These are phyloP conservation scores for Odontamblyopus lacepedii DNA, from an alignment of 2,797 vertebrate genomes.

Conservation along the genomic window DNA sequence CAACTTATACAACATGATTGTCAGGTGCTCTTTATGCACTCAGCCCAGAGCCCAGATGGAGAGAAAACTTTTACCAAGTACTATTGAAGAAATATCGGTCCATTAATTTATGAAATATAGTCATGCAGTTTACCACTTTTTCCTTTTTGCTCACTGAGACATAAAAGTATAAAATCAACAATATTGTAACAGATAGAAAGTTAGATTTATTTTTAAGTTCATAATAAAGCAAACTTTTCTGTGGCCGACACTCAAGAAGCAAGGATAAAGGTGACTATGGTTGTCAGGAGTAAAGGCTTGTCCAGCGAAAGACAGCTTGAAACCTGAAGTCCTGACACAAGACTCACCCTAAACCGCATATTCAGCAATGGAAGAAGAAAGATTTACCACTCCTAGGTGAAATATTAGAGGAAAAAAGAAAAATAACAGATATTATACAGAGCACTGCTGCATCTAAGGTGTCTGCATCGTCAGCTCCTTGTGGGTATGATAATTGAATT, in stretches of 20 bases:
- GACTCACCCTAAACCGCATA: constrained; percentile 22
- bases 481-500: constrained; percentile 24
- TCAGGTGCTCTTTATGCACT: no score
- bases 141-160: no score
- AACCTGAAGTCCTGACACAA: constrained; percentile 30
- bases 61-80: no score
- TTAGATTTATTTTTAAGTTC: not conserved
- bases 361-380: constrained; percentile 3
- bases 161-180: not conserved
- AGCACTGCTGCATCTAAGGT: constrained; percentile 18
- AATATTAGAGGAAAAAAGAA: not conserved
- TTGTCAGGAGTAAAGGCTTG: constrained; percentile 32
- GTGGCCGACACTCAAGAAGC: not conserved
- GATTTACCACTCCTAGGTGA: not conserved
- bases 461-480: constrained; percentile 26
- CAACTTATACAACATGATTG: no score
- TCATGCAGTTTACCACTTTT: no score
- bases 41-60: no score
- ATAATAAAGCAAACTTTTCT: constrained; percentile 8
- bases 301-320: constrained; percentile 11
- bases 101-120: no score
- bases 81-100: no score
- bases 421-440: not conserved
- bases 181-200: not conserved
- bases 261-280: constrained; percentile 52